Conservation (phyloP, 2,888 invertebrate genomes). For the Agrochola lychnidis region DNA sequence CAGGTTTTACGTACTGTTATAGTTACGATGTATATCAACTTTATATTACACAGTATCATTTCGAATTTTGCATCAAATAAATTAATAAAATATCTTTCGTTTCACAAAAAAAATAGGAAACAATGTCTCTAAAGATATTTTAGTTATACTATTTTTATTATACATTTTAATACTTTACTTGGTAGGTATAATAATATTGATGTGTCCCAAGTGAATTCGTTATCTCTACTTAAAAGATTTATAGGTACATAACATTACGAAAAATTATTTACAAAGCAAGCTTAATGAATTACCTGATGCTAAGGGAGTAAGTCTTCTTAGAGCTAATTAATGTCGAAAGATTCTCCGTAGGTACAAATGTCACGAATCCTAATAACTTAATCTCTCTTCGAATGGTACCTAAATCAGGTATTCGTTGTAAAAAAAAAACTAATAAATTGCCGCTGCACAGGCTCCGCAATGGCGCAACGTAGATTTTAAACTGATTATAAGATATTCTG, state of each 20-base stretch:
- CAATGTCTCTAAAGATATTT: neutral
- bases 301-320: conserved; percentile 26
- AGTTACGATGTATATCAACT: neutral
- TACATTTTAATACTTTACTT: neutral
- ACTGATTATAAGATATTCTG: too few species aligned
- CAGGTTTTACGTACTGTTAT: neutral
- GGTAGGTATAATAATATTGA: neutral
- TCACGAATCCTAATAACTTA: neutral
- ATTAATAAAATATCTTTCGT: neutral
- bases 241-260: neutral
- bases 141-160: neutral
- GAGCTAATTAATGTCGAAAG: conserved; percentile 20
- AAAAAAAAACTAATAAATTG: neutral
- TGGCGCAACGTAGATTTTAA: too few species aligned
- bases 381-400: neutral
- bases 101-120: neutral
- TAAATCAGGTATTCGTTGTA: neutral
- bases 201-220: conserved; percentile 31
- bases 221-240: neutral
- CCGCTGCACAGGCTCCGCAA: too few species aligned
- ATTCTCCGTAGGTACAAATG: neutral
- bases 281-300: neutral
- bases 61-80: neutral
- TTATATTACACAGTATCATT: neutral
- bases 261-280: neutral